Conservation (phyloP, 2,888 invertebrate genomes). For the Ophion obscuratus region DNA sequence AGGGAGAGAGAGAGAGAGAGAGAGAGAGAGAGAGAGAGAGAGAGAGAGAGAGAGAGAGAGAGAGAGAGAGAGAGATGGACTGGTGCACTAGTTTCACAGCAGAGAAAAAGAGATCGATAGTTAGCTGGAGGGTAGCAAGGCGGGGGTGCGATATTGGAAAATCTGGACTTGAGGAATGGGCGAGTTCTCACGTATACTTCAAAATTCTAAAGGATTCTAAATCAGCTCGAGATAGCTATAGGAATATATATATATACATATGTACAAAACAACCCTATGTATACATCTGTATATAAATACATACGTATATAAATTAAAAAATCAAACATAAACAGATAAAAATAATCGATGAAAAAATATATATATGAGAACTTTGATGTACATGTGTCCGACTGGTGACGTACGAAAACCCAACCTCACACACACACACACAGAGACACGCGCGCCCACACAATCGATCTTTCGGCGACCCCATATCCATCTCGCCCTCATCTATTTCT, state of each 20-base stretch:
- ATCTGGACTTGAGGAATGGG: slow-evolving; percentile 50
- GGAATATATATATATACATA: slow-evolving; percentile 21
- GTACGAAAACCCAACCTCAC: slow-evolving; percentile 23
- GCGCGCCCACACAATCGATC: slow-evolving; percentile 19
- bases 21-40: slow-evolving; percentile 10
- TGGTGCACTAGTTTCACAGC: slow-evolving; percentile 66
- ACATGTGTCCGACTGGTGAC: slow-evolving; percentile 35
- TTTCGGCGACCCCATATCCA: slow-evolving; percentile 10
- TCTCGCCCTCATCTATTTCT: slow-evolving; percentile 15
- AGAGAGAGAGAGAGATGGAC: slow-evolving; percentile 46
- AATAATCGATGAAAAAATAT: no score
- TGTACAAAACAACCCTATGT: not conserved
- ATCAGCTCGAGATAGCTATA: not conserved
- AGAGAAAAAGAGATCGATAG: slow-evolving; percentile 66
- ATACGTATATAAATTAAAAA: no score
- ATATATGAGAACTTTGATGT: not conserved
- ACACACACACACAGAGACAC: slow-evolving; percentile 1
- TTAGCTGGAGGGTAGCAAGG: slow-evolving; percentile 43
- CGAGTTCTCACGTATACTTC: slow-evolving; percentile 47
- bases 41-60: slow-evolving; percentile 39
- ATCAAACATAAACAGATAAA: no score
- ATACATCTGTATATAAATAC: not conserved
- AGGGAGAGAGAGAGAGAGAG: slow-evolving; percentile 6
- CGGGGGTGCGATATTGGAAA: slow-evolving; percentile 50
- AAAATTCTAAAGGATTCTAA: slow-evolving; percentile 2